Evolutionary conservation across 2,797 vertebrate species (phyloP).

Genomic region (Labeo calbasu): DNA sequence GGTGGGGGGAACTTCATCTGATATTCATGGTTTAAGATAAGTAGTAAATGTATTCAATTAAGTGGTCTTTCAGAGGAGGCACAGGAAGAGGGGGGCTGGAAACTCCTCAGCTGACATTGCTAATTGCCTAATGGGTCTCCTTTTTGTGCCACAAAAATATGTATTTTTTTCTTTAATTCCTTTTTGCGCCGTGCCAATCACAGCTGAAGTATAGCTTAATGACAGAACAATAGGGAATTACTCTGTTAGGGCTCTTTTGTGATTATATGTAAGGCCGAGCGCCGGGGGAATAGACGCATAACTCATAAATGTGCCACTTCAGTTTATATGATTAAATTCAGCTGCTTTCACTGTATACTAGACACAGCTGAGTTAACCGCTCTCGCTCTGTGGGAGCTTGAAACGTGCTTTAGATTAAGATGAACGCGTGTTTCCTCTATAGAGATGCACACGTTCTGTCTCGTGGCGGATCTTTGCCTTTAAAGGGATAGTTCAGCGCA

Average conservation of each 20-base stretch:
- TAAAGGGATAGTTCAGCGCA: background rate
- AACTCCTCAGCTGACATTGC: slow-evolving; percentile 98
- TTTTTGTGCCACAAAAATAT: slow-evolving; percentile 76
- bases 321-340: slow-evolving; percentile 51
- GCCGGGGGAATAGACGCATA: slow-evolving; percentile 36
- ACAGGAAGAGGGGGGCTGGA: slow-evolving; percentile 69
- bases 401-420: slow-evolving; percentile 32
- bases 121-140: slow-evolving; percentile 88
- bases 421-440: background rate
- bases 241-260: slow-evolving; percentile 60
- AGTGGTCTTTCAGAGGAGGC: slow-evolving; percentile 88
- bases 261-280: slow-evolving; percentile 55
- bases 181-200: slow-evolving; percentile 62
- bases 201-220: slow-evolving; percentile 56
- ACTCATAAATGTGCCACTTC: slow-evolving; percentile 49
- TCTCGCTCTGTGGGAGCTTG: background rate
- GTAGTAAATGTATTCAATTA: slow-evolving; percentile 99
- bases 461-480: background rate
- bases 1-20: slow-evolving; percentile 98
- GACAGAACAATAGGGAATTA: slow-evolving; percentile 63
- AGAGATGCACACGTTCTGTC: background rate
- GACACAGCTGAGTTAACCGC: slow-evolving; percentile 37
- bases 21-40: slow-evolving; percentile 99
- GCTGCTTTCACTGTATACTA: slow-evolving; percentile 26
- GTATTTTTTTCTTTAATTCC: slow-evolving; percentile 68